These are phyloP conservation scores for Diplodus puntazzo DNA, from an alignment of 2,797 vertebrate genomes.

Conservation along the genomic window DNA sequence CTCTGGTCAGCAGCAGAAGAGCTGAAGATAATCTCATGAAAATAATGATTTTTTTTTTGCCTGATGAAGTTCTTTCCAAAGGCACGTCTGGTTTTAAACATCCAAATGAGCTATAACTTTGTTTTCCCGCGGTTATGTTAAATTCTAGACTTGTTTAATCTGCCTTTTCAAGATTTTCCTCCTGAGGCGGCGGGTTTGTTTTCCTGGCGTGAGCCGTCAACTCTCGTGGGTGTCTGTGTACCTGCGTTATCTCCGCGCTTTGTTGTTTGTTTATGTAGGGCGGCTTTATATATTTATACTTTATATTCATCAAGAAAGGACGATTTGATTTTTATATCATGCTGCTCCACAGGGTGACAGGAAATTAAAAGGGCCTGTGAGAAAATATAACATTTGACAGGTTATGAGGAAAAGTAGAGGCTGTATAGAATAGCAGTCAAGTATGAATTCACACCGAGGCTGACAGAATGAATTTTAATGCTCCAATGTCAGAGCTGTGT, in stretches of 20 bases:
- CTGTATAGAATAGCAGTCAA: slow-evolving; percentile 19
- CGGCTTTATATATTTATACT: slow-evolving; percentile 27
- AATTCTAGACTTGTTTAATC: slow-evolving; percentile 4
- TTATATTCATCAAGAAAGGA: not conserved
- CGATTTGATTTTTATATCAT: not conserved
- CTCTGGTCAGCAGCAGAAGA: slow-evolving; percentile 8
- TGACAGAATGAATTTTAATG: slow-evolving; percentile 9
- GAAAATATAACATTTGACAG: slow-evolving; percentile 24
- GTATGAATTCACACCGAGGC: slow-evolving; percentile 26
- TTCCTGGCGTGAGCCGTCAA: slow-evolving; percentile 33
- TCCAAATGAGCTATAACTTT: not conserved
- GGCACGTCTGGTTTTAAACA: not conserved
- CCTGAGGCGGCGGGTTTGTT: slow-evolving; percentile 21
- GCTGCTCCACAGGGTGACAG: not conserved
- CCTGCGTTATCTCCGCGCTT: slow-evolving; percentile 25
- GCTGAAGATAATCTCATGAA: slow-evolving; percentile 1
- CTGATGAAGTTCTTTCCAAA: not conserved
- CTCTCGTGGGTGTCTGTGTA: slow-evolving; percentile 1
- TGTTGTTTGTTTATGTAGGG: slow-evolving; percentile 40
- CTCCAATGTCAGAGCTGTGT: slow-evolving; percentile 13
- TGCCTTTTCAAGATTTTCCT: slow-evolving; percentile 26
- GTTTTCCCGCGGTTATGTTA: not conserved
- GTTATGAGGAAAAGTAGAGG: slow-evolving; percentile 11
- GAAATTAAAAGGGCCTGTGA: not conserved
- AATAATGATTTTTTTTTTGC: not conserved